Conservation (phyloP, 2,888 invertebrate genomes). For the Pammene aurita region DNA sequence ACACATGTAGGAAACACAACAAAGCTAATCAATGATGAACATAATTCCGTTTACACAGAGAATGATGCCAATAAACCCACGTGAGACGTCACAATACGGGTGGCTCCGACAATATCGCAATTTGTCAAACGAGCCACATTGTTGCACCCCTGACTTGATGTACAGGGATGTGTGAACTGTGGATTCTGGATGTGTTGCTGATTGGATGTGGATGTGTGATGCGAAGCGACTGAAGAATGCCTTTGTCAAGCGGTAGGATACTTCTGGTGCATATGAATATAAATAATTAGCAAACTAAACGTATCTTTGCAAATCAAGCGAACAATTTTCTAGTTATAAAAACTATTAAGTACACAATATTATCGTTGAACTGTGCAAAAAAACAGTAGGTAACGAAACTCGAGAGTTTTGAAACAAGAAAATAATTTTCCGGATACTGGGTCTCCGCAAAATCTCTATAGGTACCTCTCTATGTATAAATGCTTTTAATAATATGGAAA, state of each 20-base stretch:
- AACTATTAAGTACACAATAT: neutral
- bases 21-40: too few relatives aligned
- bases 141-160: constrained; percentile 62
- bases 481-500: constrained; percentile 41
- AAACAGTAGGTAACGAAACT: constrained; percentile 15
- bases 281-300: neutral
- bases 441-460: constrained; percentile 12
- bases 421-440: constrained; percentile 34
- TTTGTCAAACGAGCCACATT: constrained; percentile 81
- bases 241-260: too few relatives aligned
- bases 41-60: neutral
- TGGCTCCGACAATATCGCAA: constrained; percentile 72
- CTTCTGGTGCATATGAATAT: neutral
- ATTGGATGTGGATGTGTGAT: constrained; percentile 14
- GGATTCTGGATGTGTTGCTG: neutral
- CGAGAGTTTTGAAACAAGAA: constrained; percentile 19
- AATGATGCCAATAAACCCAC: constrained; percentile 8
- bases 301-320: too few relatives aligned
- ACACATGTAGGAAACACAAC: too few relatives aligned
- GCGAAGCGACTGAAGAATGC: neutral
- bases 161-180: neutral
- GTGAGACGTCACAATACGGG: constrained; percentile 22
- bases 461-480: constrained; percentile 18
- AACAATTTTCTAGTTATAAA: too few relatives aligned
- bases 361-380: neutral